phyloP scores from a whole-genome alignment of 2,888 invertebrate genomes.

The Lasioglossum figueresi region DNA sequence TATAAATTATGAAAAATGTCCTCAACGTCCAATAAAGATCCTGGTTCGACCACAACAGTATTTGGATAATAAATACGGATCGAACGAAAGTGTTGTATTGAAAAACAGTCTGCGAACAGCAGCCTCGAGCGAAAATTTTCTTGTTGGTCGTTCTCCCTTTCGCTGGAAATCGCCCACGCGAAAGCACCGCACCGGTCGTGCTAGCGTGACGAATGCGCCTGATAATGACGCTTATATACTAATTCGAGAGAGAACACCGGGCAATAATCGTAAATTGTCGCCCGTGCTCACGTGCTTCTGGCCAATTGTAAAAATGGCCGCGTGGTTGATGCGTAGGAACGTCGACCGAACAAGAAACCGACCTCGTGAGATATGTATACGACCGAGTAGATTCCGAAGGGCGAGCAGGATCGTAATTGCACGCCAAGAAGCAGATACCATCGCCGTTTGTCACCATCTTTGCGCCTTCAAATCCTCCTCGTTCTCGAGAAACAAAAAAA shows the following conservation, averaged over 20 bases:
- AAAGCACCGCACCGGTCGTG: slow-evolving; percentile 37
- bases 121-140: background rate
- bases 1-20: background rate
- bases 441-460: slow-evolving; percentile 11
- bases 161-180: slow-evolving; percentile 49
- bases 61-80: background rate
- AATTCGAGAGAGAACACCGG: slow-evolving; percentile 55
- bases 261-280: slow-evolving; percentile 57
- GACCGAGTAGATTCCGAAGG: slow-evolving; percentile 34
- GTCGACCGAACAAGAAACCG: slow-evolving; percentile 32
- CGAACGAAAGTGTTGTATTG: background rate
- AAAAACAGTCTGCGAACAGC: background rate
- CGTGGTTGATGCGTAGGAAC: slow-evolving; percentile 39
- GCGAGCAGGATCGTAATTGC: slow-evolving; percentile 31
- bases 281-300: slow-evolving; percentile 43
- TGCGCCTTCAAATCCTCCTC: background rate
- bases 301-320: slow-evolving; percentile 53
- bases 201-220: slow-evolving; percentile 59
- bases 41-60: background rate
- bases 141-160: background rate
- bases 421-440: slow-evolving; percentile 14
- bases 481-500: background rate
- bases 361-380: slow-evolving; percentile 32
- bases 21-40: background rate
- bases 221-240: slow-evolving; percentile 63